These are phyloP conservation scores for Pipra filicauda DNA, from an alignment of 2,113 vertebrate species.

Conservation along the genomic window DNA sequence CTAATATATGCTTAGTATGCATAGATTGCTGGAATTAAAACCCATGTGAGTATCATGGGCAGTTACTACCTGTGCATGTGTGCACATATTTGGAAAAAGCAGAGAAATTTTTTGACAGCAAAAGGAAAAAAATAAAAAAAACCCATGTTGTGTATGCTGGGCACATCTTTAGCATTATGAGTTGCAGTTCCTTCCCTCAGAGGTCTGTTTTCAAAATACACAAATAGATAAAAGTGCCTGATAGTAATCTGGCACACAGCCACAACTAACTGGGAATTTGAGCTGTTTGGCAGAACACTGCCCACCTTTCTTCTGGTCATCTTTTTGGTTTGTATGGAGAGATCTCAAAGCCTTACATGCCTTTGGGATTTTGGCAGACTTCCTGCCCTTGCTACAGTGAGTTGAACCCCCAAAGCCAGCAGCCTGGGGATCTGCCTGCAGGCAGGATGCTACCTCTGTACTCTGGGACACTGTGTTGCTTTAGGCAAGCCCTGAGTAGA, in stretches of 20 bases:
- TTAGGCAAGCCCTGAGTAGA: neutral
- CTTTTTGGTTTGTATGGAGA: neutral
- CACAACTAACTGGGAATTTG: neutral
- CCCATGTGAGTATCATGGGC: neutral
- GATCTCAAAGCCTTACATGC: neutral
- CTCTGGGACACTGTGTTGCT: neutral
- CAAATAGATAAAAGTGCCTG: neutral
- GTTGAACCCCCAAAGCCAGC: neutral
- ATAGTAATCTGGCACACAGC: accelerated
- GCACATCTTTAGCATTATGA: neutral
- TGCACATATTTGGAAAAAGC: neutral
- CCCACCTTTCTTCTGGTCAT: neutral
- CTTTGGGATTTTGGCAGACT: neutral
- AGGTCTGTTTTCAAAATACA: neutral
- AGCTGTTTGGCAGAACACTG: neutral
- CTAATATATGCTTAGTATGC: neutral
- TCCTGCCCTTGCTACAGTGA: neutral
- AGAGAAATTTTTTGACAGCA: neutral
- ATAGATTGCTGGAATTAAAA: neutral
- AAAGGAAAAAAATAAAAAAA: neutral
- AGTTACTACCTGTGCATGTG: neutral
- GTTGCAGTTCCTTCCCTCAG: neutral
- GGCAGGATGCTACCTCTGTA: neutral
- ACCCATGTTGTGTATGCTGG: neutral
- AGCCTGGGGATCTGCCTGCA: neutral